These are phyloP conservation scores for Apis laboriosa DNA, from an alignment of 1,140 invertebrate species.

Conservation along the genomic window DNA sequence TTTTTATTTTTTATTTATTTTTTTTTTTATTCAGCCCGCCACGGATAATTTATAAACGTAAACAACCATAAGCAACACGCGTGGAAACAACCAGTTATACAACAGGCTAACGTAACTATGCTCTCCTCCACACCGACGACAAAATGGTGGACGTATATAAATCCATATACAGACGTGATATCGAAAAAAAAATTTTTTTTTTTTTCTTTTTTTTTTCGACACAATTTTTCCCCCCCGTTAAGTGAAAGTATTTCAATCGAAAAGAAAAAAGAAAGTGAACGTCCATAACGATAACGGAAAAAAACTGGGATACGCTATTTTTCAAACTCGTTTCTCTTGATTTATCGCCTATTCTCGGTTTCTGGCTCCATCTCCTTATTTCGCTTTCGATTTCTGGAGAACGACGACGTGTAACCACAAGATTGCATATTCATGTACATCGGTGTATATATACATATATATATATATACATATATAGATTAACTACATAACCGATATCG, in stretches of 20 bases:
- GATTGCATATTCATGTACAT: constrained; percentile 44
- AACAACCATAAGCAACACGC: constrained; percentile 38
- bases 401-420: constrained; percentile 4
- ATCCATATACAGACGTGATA: constrained; percentile 5
- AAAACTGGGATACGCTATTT: background rate
- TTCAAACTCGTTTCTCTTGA: background rate
- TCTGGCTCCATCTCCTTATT: constrained; percentile 10
- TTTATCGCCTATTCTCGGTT: background rate
- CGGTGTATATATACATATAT: background rate
- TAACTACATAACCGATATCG: constrained; percentile 40
- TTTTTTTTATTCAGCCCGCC: background rate
- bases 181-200: constrained; percentile 6
- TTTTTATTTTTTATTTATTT: background rate
- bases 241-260: constrained; percentile 43
- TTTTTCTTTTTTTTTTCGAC: background rate
- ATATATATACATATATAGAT: constrained; percentile 2
- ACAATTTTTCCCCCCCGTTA: background rate
- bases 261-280: background rate
- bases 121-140: background rate
- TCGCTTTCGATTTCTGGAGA: constrained; percentile 40
- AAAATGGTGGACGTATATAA: constrained; percentile 21
- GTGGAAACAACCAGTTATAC: background rate
- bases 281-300: background rate
- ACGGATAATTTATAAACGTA: constrained; percentile 40
- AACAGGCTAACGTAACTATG: background rate